Percentiles rank a stretch among this genome's conserved stretches.
Conservation (phyloP, 2,888 invertebrate species). For the Hypolimnas misippus region DNA sequence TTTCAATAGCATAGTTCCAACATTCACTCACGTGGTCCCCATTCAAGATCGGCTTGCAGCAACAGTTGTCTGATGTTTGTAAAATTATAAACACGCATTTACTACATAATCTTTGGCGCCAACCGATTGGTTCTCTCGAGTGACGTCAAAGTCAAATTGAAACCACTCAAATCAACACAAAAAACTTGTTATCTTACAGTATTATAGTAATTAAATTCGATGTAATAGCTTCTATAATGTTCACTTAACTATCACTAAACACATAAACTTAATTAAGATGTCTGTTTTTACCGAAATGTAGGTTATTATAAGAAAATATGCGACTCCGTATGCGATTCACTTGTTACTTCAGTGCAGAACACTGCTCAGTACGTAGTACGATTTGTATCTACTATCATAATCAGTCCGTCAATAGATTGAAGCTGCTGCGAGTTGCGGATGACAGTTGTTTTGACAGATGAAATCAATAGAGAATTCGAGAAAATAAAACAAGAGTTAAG, state of each 20-base stretch:
- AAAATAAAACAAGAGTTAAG: slow-evolving; percentile 18
- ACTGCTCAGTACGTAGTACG: slow-evolving; percentile 10
- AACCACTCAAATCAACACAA: slow-evolving; percentile 65
- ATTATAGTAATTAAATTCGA: slow-evolving; percentile 39
- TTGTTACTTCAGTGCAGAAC: slow-evolving; percentile 24
- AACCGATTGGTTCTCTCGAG: slow-evolving; percentile 68
- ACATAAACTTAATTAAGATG: slow-evolving; percentile 19
- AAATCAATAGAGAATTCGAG: slow-evolving; percentile 23
- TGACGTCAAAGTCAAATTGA: slow-evolving; percentile 79
- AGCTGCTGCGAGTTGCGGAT: slow-evolving; percentile 27
- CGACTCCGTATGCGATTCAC: slow-evolving; percentile 26
- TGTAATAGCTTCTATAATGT: slow-evolving; percentile 42
- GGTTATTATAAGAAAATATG: slow-evolving; percentile 22
- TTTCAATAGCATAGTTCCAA: slow-evolving; percentile 78
- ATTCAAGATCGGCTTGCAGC: slow-evolving; percentile 58
- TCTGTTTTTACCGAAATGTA: slow-evolving; percentile 37
- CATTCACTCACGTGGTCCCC: slow-evolving; percentile 65
- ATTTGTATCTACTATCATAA: slow-evolving; percentile 17
- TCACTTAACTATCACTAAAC: slow-evolving; percentile 56
- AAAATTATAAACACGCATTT: slow-evolving; percentile 60
- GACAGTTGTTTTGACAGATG: slow-evolving; percentile 20
- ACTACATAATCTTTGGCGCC: slow-evolving; percentile 57
- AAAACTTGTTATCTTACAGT: slow-evolving; percentile 55
- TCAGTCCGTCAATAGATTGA: slow-evolving; percentile 39
- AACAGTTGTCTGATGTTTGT: slow-evolving; percentile 57